These are phyloP conservation scores for Vombatus ursinus DNA, from an alignment of 2,113 vertebrate species.

Conservation along the genomic window DNA sequence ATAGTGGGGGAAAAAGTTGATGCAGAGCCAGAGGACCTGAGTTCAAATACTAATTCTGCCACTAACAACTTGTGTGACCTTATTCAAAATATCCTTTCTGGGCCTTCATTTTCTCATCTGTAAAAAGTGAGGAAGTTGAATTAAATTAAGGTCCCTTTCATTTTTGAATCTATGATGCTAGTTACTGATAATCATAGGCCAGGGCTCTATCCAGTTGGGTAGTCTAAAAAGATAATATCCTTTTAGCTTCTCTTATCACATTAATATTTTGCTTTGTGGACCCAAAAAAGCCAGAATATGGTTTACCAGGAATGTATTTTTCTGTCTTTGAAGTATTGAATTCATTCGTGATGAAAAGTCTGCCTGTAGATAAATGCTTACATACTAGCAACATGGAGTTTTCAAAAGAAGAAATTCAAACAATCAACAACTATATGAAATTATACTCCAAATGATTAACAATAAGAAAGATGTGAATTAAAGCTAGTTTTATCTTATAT, in stretches of 20 bases:
- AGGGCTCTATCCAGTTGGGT: neutral
- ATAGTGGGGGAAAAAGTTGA: neutral
- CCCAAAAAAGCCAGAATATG: neutral
- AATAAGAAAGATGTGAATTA: neutral
- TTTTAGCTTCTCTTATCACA: conserved; percentile 29
- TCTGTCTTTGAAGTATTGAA: conserved; percentile 30
- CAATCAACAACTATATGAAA: neutral
- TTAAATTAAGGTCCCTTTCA: neutral
- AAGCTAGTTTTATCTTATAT: neutral
- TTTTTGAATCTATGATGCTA: neutral
- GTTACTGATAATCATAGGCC: conserved; percentile 40
- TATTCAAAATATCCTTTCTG: neutral
- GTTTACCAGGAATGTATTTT: neutral
- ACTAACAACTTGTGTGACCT: neutral
- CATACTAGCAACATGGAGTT: neutral
- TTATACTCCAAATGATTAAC: neutral
- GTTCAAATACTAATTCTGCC: neutral
- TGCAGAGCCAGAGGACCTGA: neutral
- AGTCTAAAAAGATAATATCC: neutral
- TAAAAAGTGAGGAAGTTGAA: neutral
- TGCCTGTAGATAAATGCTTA: neutral
- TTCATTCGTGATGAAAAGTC: conserved; percentile 31
- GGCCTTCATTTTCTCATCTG: neutral
- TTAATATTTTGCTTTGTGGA: conserved; percentile 37
- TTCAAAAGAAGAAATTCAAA: neutral